Evolutionary conservation across 2,888 invertebrate genomes (phyloP).

Genomic region (Adelognathus sp.): DNA sequence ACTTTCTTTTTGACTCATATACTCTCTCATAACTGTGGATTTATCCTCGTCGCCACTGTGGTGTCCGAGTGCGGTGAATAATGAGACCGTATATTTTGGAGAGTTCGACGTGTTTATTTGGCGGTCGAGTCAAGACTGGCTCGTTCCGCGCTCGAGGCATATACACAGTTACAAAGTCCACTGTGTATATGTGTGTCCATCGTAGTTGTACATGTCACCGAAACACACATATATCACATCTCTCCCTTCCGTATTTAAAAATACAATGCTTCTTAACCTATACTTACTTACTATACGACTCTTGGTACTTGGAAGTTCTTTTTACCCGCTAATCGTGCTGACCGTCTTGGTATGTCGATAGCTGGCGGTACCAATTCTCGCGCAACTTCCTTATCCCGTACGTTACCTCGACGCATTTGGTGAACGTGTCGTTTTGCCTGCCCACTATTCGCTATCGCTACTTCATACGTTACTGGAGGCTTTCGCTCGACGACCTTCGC

Average conservation of each 20-base stretch:
- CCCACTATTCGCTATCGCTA: neutral
- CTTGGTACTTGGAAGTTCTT: neutral
- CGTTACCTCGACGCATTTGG: neutral
- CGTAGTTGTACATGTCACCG: neutral
- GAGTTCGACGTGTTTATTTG: no score
- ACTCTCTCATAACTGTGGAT: neutral
- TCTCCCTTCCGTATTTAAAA: conserved; percentile 5
- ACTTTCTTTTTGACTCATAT: neutral
- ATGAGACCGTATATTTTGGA: no score
- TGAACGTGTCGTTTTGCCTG: neutral
- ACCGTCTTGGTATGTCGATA: no score
- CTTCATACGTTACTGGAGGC: neutral
- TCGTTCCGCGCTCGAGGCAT: no score
- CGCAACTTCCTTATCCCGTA: neutral
- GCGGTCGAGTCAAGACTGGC: no score
- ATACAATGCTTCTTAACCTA: neutral
- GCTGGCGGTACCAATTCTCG: no score
- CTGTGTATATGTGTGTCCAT: neutral
- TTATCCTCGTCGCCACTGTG: neutral
- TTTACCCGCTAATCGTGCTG: no score
- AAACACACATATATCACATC: conserved; percentile 1
- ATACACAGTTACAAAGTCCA: neutral
- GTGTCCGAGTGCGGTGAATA: neutral
- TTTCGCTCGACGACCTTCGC: neutral
- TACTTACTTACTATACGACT: neutral